Conservation (phyloP, 92 coral and sea anemone genomes). For the Pocillopora meandrina region DNA sequence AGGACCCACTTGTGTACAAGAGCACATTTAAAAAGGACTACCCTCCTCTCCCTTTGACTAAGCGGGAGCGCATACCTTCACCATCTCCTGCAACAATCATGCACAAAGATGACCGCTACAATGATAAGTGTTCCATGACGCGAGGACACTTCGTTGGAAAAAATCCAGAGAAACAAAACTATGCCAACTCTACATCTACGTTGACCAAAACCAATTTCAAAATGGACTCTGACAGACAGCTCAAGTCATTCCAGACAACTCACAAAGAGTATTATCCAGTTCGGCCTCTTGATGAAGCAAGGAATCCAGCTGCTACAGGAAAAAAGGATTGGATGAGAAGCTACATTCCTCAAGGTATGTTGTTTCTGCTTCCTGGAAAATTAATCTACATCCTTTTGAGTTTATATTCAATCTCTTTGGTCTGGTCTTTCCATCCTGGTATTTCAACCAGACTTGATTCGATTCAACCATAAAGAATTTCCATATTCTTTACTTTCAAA, state of each 20-base stretch:
- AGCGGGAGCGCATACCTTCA: conserved; percentile 90
- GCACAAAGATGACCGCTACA: conserved; percentile 80
- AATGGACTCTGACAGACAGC: conserved; percentile 84
- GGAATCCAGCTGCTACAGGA: conserved; percentile 61
- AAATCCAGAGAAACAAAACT: conserved; percentile 39
- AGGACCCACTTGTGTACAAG: conserved; percentile 76
- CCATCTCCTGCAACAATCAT: conserved; percentile 87
- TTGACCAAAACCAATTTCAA: conserved; percentile 85
- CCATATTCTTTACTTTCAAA: too few relatives aligned
- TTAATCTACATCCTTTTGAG: too few relatives aligned
- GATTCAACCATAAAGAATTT: too few relatives aligned
- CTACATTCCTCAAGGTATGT: conserved; percentile 86
- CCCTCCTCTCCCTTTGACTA: conserved; percentile 84
- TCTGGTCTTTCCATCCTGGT: too few relatives aligned
- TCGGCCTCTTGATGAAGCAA: conserved; percentile 72
- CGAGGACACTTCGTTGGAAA: conserved; percentile 89
- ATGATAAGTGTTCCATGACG: conserved; percentile 80
- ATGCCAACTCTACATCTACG: conserved; percentile 60
- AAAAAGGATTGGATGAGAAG: conserved; percentile 88
- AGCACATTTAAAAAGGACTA: conserved; percentile 91
- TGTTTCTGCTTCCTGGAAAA: neutral
- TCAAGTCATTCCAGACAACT: conserved; percentile 85
- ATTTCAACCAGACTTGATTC: too few relatives aligned
- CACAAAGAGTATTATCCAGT: conserved; percentile 94
- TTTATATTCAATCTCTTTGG: too few relatives aligned